Conservation (phyloP, 2,888 invertebrate genomes). For the Caradrina clavipalpis region DNA sequence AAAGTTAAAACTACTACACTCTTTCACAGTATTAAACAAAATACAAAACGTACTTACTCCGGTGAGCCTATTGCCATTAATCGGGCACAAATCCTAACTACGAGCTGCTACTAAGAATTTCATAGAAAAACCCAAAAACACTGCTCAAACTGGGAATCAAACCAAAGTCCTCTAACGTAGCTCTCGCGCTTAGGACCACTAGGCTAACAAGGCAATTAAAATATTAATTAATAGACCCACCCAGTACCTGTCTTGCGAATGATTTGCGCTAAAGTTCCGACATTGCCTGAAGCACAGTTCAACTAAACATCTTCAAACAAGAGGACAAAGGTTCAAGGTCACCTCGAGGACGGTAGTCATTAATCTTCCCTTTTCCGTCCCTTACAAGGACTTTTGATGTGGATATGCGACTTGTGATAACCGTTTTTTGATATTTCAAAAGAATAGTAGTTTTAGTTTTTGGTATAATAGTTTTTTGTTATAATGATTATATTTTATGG, state of each 20-base stretch:
- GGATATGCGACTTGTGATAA: constrained; percentile 21
- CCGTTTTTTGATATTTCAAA: constrained; percentile 18
- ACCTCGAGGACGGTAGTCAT: constrained; percentile 29
- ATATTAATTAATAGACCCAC: not conserved
- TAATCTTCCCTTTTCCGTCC: constrained; percentile 52
- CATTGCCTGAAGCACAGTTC: not conserved
- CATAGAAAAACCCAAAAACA: no score
- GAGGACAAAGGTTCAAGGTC: constrained; percentile 45
- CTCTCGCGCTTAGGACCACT: no score
- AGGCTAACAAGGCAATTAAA: no score
- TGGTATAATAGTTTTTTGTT: not conserved
- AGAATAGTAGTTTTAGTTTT: not conserved
- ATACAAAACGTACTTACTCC: no score
- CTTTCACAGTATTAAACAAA: no score
- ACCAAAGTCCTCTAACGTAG: no score
- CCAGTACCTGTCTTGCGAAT: not conserved
- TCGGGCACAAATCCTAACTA: no score
- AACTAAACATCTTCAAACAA: constrained; percentile 22
- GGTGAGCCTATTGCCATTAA: no score
- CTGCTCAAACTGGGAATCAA: no score
- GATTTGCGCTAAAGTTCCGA: not conserved
- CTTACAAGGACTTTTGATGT: constrained; percentile 37
- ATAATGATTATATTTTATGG: no score
- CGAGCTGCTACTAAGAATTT: no score
- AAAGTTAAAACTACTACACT: no score